Base-by-base conservation (phyloP, 2,888 invertebrate species). In the Elegia similella region DNA sequence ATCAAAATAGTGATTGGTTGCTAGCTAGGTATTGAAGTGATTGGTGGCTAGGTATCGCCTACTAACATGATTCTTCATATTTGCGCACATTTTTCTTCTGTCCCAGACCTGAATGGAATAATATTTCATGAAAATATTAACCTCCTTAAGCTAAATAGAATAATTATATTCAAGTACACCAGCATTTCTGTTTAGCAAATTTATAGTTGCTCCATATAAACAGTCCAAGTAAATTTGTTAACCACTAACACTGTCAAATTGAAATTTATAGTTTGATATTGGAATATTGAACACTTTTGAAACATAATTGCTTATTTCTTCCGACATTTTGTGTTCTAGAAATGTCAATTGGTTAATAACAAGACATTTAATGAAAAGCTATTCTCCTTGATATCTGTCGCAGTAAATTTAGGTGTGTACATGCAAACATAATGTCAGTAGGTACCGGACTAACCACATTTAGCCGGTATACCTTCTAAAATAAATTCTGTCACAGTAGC, bases 341-440 rank as follows among this genome's bases (percentile, higher is more conserved):
- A 34, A 50, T 50, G 50, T 50, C 50, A 50, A 17, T 17, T 50
- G 50, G 16, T 34, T 50, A 2, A 38, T 50, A 50, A 48, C 15
- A 32, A 15, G 30, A 48, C 48, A 48, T 48, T 48, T 32, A 13
- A 30, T 48, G 30, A 48, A 47, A 48, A 48, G 30, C 48, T 15
- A 48, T 10, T 32, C 32, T 32, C 13, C 32, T 32, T 48, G 30
- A 32, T 48, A 15, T 16, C 48, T 48, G 48, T 48, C 48, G 13
- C 30, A 15, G 13, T 32, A 15, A 46, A 48, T 48, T 32, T 15
- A 15, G 48, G 13, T 48, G 32, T 48, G 6, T 48, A 32, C 30
- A 6, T 8, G 5, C 32, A 48, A 32, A 16, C 15, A 48, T 15
- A 8, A 13, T 13, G 47, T 29, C 10, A 15, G 15, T 30, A 30